Percentiles rank a stretch among this genome's conserved stretches.
These are phyloP conservation scores for Aphaenogaster rudis DNA, from an alignment of 1,140 invertebrate species.

Conservation along the genomic window DNA sequence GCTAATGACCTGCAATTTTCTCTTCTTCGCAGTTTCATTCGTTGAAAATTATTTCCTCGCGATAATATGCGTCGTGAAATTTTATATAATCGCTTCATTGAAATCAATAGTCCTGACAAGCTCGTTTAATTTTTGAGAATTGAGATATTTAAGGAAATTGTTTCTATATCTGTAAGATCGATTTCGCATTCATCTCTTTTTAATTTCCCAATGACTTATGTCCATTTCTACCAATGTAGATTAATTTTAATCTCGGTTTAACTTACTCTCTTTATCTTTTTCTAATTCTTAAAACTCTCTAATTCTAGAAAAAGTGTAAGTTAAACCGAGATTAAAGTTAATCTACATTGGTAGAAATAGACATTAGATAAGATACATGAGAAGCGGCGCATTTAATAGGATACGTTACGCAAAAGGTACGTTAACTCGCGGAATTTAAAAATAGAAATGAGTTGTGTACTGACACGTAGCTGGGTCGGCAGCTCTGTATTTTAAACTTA, in stretches of 20 bases:
- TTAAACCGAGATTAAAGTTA: too few species aligned
- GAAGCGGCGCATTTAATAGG: neutral
- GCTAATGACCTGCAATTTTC: neutral
- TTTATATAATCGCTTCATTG: neutral
- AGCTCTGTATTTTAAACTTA: neutral
- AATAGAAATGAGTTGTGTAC: neutral
- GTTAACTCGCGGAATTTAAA: neutral
- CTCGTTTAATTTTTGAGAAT: neutral
- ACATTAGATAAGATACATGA: neutral
- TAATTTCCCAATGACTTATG: neutral
- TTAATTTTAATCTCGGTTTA: too few species aligned
- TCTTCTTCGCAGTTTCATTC: neutral
- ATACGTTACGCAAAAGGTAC: neutral
- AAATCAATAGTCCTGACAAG: neutral
- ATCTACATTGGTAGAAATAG: too few species aligned
- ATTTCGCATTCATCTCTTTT: neutral
- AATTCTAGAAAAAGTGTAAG: too few species aligned
- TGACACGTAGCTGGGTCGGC: neutral
- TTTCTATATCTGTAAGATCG: neutral
- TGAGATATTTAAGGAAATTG: neutral
- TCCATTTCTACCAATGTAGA: too few species aligned
- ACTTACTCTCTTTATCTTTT: too few species aligned
- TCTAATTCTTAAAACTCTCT: too few species aligned
- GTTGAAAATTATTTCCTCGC: slow-evolving; percentile 24
- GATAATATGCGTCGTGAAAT: slow-evolving; percentile 1